These are phyloP conservation scores for Bursaphelenchus mucronatus DNA, from an alignment of 1,140 invertebrate genomes.

Conservation along the genomic window DNA sequence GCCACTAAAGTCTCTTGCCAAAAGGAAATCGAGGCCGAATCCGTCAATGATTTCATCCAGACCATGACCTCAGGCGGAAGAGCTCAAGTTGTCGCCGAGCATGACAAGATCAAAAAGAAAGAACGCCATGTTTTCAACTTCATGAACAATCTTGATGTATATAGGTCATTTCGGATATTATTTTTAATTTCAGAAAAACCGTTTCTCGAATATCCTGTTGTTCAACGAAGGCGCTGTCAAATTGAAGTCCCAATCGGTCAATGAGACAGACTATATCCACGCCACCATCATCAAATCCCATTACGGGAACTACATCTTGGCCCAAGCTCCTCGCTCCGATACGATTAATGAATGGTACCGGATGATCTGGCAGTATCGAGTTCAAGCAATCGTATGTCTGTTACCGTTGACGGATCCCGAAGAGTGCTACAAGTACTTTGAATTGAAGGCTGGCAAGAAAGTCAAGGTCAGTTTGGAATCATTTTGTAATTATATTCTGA, in stretches of 20 bases:
- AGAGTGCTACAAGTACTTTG: conserved; percentile 26
- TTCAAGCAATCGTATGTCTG: conserved; percentile 22
- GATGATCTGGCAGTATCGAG: conserved; percentile 27
- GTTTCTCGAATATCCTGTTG: conserved; percentile 27
- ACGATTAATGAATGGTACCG: conserved; percentile 23
- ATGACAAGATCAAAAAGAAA: conserved; percentile 20
- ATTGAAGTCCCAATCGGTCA: conserved; percentile 14
- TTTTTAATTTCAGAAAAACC: conserved; percentile 22
- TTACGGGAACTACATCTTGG: conserved; percentile 18
- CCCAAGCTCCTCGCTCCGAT: conserved; percentile 22
- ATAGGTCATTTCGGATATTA: neutral
- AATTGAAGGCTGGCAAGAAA: conserved; percentile 25
- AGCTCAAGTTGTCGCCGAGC: conserved; percentile 29
- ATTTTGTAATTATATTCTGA: neutral
- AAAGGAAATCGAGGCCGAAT: conserved; percentile 21
- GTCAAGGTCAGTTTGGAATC: conserved; percentile 23
- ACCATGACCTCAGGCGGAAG: conserved; percentile 24
- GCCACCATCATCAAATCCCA: conserved; percentile 19
- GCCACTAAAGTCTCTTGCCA: neutral
- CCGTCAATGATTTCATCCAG: conserved; percentile 27
- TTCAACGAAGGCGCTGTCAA: conserved; percentile 30
- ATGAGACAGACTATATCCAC: conserved; percentile 22
- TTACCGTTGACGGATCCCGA: conserved; percentile 15
- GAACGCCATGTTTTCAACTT: conserved; percentile 29
- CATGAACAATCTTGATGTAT: conserved; percentile 25